Evolutionary conservation across 2,113 vertebrate genomes (phyloP), one percentile per base, ranked within the genome.

Genomic region (Silurus asotus): DNA sequence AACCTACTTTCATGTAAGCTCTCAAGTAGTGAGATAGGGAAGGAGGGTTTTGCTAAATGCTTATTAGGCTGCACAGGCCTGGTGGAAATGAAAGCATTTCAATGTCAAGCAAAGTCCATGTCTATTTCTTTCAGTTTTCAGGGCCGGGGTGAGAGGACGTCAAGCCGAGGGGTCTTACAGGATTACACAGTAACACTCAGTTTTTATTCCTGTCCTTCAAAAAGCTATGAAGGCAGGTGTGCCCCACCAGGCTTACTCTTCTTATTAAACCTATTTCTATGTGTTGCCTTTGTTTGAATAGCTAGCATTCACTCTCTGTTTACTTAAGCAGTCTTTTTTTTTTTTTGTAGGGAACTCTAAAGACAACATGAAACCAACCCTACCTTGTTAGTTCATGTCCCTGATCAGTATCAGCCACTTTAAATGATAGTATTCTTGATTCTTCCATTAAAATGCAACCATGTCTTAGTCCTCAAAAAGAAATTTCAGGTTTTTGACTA

Each of bases 11-110:
- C 45, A 19, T 77, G 37, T 20, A 20, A 9, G 25, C 67, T 11
- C 37, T 62, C 82, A 58, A 78, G 48, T 83, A 72, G 62, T 88
- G 78, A 53, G 69, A 56, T n/a, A 56, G 79, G 77, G 49, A 14
- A n/a, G 13, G 65, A n/a, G 61, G 25, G 23, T 75, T 20, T 28
- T 37, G 69, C 74, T 88, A 91, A 37, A 89, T 88, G 84, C 82
- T 78, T 61, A 25, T 53, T 70, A 78, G 10, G 48, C 74, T 86
- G 13, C 28, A 65, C 37, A 90, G 91, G 89, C 88, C 91, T 93
- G 86, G 87, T 93, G 88, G 92, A 93, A 93, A 92, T 72, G 8
- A 91, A 90, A 89, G 90, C 91, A 93, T 92, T 93, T 92, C 92
- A 85, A 85, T 93, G 92, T 93, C 91, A 92, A 85, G 90, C 86